Percentiles rank a stretch among this genome's conserved stretches.
Evolutionary conservation across 2,888 invertebrate genomes (phyloP).

Genomic region (Apoderus coryli): DNA sequence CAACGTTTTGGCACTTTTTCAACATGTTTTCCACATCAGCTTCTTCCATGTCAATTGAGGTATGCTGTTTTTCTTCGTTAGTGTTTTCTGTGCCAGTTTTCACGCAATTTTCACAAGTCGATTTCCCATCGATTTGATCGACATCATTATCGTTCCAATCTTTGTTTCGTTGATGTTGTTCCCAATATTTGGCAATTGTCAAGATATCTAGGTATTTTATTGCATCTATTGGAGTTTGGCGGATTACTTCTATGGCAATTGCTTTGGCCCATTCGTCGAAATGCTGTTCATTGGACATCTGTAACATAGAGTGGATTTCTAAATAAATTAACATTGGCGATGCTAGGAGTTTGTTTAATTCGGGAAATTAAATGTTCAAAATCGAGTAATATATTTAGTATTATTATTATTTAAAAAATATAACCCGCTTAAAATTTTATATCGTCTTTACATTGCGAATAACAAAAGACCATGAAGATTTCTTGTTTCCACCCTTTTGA

Average conservation of each 20-base stretch:
- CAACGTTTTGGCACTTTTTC: conserved; percentile 39
- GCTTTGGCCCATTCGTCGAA: conserved; percentile 63
- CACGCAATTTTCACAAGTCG: conserved; percentile 12
- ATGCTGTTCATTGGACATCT: conserved; percentile 54
- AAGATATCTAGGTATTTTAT: conserved; percentile 58
- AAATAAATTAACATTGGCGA: too few species aligned
- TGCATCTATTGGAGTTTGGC: conserved; percentile 58
- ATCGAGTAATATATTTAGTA: too few species aligned
- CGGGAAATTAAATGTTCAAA: too few species aligned
- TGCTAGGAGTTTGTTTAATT: too few species aligned
- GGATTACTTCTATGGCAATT: conserved; percentile 57
- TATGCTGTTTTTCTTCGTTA: background rate
- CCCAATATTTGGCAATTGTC: conserved; percentile 37
- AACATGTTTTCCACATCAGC: conserved; percentile 36
- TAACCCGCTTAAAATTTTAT: too few species aligned
- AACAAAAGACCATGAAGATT: too few species aligned
- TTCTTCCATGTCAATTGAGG: conserved; percentile 22
- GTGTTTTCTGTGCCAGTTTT: conserved; percentile 9
- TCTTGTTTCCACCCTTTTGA: too few species aligned
- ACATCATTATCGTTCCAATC: conserved; percentile 24
- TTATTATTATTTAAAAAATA: too few species aligned
- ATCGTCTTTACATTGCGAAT: too few species aligned
- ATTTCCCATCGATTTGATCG: background rate
- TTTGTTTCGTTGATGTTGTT: conserved; percentile 18
- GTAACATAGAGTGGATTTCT: too few species aligned